Evolutionary conservation across 2,888 invertebrate species (phyloP), one percentile per base, ranked within the genome.

Genomic region (Danaus chrysippus): DNA sequence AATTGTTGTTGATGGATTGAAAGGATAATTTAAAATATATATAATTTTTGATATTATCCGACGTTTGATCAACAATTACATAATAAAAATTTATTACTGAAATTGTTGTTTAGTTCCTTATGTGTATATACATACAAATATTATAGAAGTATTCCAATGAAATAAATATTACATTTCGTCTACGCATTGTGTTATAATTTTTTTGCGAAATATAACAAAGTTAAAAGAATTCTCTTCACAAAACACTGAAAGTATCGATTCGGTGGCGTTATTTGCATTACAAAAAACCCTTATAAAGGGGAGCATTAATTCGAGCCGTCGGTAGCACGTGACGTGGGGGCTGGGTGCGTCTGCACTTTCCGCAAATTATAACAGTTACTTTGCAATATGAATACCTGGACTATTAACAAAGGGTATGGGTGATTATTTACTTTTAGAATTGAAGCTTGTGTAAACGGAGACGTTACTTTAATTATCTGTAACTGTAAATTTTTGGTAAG

Each of bases 1-100:
- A 75, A 73, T 74, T 72, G 71, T 73, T 76, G 71, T 59, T 56
- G 55, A 23, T 54, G 53, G 54, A 43, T 59, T 54, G 23, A 23
- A 44, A 34, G 34, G 19, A 23, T 41, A 55, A 60, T 11, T 55
- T 15, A 41, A 10, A 9, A 6, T 8, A 13, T 49, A 11, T n/a
- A 15, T 53, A 13, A 42, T 23, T 10, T 6, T 53, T 15, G 19
- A 17, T 11, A 53, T 53, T 6, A 34, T 34, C 23, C 23, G 8
- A 6, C 23, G 23, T 34, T 6, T 34, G 23, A 5, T 34, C 23
- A 34, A 34, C 23, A 5, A 34, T 34, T 5, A 34, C 6, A 34
- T 34, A 34, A 34, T 34, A 34, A 34, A 6, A 34, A 34, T 6
- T 34, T 8, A 34, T 34, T 5, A 34, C 8, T 34, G 23, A 34